Base-by-base conservation (phyloP, 2,113 vertebrate genomes). In the Lota lota region DNA sequence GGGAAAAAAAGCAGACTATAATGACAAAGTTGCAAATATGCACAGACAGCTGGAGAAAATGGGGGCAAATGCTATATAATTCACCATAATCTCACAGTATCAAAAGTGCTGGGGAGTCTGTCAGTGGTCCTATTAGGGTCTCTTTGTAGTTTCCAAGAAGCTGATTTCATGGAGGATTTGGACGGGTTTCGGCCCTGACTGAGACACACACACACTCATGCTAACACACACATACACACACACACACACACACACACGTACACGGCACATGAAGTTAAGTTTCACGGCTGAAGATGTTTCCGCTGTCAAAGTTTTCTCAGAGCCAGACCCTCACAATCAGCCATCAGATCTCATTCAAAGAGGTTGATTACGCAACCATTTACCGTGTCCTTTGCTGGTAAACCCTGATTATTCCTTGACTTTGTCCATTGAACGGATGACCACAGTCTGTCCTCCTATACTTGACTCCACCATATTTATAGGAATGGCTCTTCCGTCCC, bases 121-220 rank as follows among this genome's bases (percentile, higher is more conserved):
- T 75, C 79, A 72, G 80, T 81, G 78, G 72, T 76, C 80, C 89
- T 83, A 85, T 87, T 91, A 89, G 81, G 69, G 70, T 75, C 70
- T 85, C 79, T 88, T 87, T 89, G 87, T 89, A 76, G 79, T 78
- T 61, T 69, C 70, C 79, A 69, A 85, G 70, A 70, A 84, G 82
- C n/a, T 84, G 83, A 88, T 89, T 88, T 88, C 84, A 88, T 76
- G 85, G 82, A 78, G 81, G 86, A 90, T 90, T 88, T 89, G 72
- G 80, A 81, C 72, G 61, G 81, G 73, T 81, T 86, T 82, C 76
- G 73, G 79, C 75, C 84, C 76, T 76, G 80, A 72, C 74, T 61
- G 65, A 83, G 78, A 79, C 47, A 40, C 77, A 79, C 15, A 21
- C 72, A 76, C 63, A 73, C 75, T 71, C 75, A 66, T 75, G 81